phyloP scores from a whole-genome alignment of 2,888 invertebrate species.

The Dasypolia templi region DNA sequence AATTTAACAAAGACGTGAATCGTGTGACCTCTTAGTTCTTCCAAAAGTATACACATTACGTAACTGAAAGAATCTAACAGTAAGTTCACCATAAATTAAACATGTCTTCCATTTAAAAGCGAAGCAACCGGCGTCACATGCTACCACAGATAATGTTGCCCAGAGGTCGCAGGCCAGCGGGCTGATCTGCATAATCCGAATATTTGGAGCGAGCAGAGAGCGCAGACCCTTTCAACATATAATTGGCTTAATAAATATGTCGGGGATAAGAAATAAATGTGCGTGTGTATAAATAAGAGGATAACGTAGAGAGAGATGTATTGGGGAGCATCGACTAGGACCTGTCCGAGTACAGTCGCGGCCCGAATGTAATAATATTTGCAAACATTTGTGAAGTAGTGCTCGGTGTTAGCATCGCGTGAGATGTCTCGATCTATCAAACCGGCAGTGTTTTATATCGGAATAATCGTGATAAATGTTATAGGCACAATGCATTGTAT shows the following conservation, averaged over 20 bases:
- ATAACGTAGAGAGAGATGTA: constrained; percentile 45
- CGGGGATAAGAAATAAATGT: constrained; percentile 50
- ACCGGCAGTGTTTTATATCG: constrained; percentile 13
- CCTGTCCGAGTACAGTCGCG: constrained; percentile 27
- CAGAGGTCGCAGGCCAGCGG: constrained; percentile 58
- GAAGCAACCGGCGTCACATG: constrained; percentile 11
- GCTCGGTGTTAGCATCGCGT: constrained; percentile 31
- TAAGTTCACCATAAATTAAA: constrained; percentile 33
- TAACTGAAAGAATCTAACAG: constrained; percentile 32
- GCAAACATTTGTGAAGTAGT: constrained; percentile 29
- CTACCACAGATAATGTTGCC: constrained; percentile 32
- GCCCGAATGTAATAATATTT: constrained; percentile 29
- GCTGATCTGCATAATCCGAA: constrained; percentile 68
- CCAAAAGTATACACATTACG: constrained; percentile 14
- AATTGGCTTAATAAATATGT: constrained; percentile 65
- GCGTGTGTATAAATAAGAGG: constrained; percentile 50
- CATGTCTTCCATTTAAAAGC: constrained; percentile 43
- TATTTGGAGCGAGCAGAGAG: constrained; percentile 54
- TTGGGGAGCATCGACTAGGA: constrained; percentile 20
- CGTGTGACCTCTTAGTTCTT: constrained; percentile 27
- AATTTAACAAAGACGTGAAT: constrained; percentile 38
- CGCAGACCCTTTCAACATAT: constrained; percentile 42
- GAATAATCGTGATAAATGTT: constrained; percentile 13
- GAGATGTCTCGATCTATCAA: constrained; percentile 16
- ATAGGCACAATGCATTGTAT: background rate